Evolutionary conservation across 2,888 invertebrate species (phyloP), one percentile per base, ranked within the genome.

Genomic region (Ellobium chinense): DNA sequence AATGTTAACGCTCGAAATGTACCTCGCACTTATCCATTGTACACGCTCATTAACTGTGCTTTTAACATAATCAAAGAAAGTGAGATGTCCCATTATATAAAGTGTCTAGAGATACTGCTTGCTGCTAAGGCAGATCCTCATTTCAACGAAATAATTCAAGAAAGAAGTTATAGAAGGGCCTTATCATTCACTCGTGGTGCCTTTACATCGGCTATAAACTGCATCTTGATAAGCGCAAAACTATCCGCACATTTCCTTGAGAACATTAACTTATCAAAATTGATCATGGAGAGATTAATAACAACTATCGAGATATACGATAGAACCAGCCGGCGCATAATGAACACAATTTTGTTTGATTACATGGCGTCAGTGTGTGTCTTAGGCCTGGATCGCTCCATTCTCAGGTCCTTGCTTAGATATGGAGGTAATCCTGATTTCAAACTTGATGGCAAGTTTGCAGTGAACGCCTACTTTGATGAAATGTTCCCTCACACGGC

Each of bases 341-440:
- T 34, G 34, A 27, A 27, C n/a, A 31, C 14, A 5, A 12, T n/a
- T 29, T 34, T 65, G 12, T 65, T 65, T 65, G 21, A 31, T 9
- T 65, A 65, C 31, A 31, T 65, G 18, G 34, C 7, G 9, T 5
- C 18, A 27, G 65, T 65, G 7, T 5, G 9, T 31, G 12, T 12
- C 14, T 29, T 65, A n/a, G 65, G 65, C 18, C 4, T 65, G n/a
- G 34, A 65, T n/a, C 12, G 29, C 3, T 7, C 14, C 12, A 24
- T 65, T 12, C 5, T 65, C 18, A 29, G 31, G 29, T 27, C 34
- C 12, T n/a, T 65, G 31, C 31, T 65, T 12, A 27, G 65, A 65
- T 65, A 65, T 34, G 65, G 65, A 9, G 65, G 29, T 31, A 65
- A 65, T n/a, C 65, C 65, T 7, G 65, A 65, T 31, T 65, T 14